Evolutionary conservation across 2,888 invertebrate genomes (phyloP), one percentile per base, ranked within the genome.

Genomic region (Autographa pulchrina): DNA sequence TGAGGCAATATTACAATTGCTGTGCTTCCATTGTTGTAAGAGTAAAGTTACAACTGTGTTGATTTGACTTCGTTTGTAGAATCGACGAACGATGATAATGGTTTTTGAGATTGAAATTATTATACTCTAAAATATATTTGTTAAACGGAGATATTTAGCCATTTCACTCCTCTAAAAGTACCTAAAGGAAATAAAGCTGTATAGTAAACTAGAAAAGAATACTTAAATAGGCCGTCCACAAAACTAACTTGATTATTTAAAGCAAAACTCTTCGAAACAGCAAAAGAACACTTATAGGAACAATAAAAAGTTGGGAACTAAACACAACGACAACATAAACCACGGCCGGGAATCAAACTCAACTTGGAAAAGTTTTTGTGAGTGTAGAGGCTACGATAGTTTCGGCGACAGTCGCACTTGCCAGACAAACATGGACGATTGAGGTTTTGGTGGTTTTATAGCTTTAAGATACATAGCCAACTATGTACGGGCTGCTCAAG

Each of bases 271-370:
- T 70, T 74, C 11, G 25, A 62, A 70, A 68, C 64, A 61, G 7
- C 18, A 38, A 61, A 75, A 75, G 9, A 75, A 62, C 35, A 52
- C 59, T 64, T 16, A 14, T 31, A 8, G 48, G 1, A 63, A 72
- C 56, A 32, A 78, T 75, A 70, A 69, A 78, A 78, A 78, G 68
- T 75, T 72, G 6, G 18, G 54, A 61, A 70, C 78, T 70, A 72
- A 78, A 69, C 61, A 77, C 77, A 60, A 35, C 48, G 25, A 31
- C 35, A 32, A 78, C 58, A 78, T 75, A 72, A 78, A 72, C 66
- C 78, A 48, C 68, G 63, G 64, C 72, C 58, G 20, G 65, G 64
- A 78, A 78, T 68, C 68, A 78, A 75, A 78, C 61, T 70, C 25
- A 20, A 43, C 66, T 78, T 75, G 41, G 11, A 41, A 64, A 72